Base-by-base conservation (phyloP, 1,140 invertebrate genomes). In the Pomphorhynchus laevis region DNA sequence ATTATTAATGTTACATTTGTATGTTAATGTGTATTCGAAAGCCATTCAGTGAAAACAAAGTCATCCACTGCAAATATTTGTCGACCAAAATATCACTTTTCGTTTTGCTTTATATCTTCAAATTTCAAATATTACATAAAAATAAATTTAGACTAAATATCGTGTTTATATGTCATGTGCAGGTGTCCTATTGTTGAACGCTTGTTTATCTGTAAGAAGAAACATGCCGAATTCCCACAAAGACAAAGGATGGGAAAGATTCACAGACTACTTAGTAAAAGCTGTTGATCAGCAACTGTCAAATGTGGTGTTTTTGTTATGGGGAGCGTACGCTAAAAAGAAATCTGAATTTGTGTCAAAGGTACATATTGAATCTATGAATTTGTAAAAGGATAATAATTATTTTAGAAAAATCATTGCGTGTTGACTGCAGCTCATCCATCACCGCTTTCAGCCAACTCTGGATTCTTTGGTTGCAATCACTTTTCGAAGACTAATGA, bases 341-440 rank as follows among this genome's bases (percentile, higher is more conserved):
- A 42, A 42, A 38, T 27, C n/a, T n/a, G n/a, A n/a, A n/a, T n/a
- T n/a, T n/a, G n/a, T n/a, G n/a, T n/a, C n/a, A n/a, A n/a, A n/a
- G n/a, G n/a, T n/a, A n/a, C n/a, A n/a, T n/a, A n/a, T n/a, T n/a
- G n/a, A n/a, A n/a, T n/a, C n/a, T n/a, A n/a, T n/a, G n/a, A n/a
- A n/a, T n/a, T n/a, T n/a, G n/a, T n/a, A n/a, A n/a, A n/a, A n/a
- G n/a, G n/a, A n/a, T n/a, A n/a, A n/a, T n/a, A n/a, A n/a, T n/a
- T 29, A 3, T 29, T 3, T 29, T 29, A 29, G 25, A 29, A 14
- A 3, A 9, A 14, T 8, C 41, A 42, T 18, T 29, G 38, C 18
- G 41, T 42, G 4, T 33, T 42, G 18, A 42, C 34, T 33, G 20
- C 24, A 20, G 41, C 34, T 5, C 41, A 42, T 37, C 41, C 41